phyloP scores from a whole-genome alignment of 2,113 vertebrate species.

The Ursus arctos region DNA sequence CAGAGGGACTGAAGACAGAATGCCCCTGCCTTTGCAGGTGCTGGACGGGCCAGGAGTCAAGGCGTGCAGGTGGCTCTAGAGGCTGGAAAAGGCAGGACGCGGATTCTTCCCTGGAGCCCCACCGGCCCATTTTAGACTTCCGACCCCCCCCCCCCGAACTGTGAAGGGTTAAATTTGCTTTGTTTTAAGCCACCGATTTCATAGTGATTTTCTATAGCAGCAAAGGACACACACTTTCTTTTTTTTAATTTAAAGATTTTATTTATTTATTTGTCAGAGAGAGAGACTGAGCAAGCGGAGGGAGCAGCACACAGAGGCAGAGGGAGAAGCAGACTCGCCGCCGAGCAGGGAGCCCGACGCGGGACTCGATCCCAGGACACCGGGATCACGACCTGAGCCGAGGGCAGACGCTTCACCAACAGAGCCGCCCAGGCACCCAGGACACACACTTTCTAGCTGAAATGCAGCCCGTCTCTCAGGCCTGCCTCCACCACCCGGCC shows the following conservation, averaged over 20 bases:
- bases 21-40: background rate
- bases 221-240: background rate
- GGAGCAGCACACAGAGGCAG: too few relatives aligned
- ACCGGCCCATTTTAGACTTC: background rate
- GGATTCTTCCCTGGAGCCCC: background rate
- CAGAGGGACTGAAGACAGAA: background rate
- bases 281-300: too few relatives aligned
- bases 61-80: background rate
- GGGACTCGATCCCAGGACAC: too few relatives aligned
- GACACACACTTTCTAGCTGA: background rate
- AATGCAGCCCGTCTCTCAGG: background rate
- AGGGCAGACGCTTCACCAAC: too few relatives aligned
- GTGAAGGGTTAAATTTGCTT: background rate
- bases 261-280: too few relatives aligned
- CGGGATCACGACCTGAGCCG: too few relatives aligned
- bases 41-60: background rate
- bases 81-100: background rate
- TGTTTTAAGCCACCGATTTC: background rate
- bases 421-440: background rate
- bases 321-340: too few relatives aligned
- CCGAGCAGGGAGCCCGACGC: too few relatives aligned
- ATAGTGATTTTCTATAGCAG: background rate
- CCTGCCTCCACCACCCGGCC: background rate
- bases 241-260: too few relatives aligned
- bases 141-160: too few relatives aligned